Base-by-base conservation (phyloP, 2,888 invertebrate species). In the Cephus runcator region DNA sequence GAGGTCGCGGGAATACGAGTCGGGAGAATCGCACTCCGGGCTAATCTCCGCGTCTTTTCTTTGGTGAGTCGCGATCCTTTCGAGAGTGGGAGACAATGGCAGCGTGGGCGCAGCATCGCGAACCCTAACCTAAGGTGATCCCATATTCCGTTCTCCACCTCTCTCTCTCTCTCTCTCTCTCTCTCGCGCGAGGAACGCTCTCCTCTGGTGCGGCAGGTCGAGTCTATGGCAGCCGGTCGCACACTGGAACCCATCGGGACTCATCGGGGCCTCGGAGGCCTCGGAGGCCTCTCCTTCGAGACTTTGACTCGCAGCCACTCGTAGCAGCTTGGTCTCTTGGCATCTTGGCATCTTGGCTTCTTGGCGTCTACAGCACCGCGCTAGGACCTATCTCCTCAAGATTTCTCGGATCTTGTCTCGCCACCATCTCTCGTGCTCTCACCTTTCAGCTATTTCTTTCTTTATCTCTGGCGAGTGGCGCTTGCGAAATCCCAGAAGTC, bases 41-140 rank as follows among this genome's bases (percentile, higher is more conserved):
- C 40, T 40, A 15, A 40, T 40, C 40, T 40, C 4, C 40, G 15
- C 40, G 15, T 40, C 40, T 15, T 40, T 40, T 40, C 40, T 12
- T 15, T 15, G 40, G 15, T 75, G 76, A 85, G 81, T 85, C 83
- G 85, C 85, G 85, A 85, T 83, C 85, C 85, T 85, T 86, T 86
- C 83, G 85, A 83, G 69, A 30, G 33, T 69, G 33, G 69, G 69
- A 86, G 87, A 89, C 88, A 88, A 89, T 88, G 85, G 90, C 84
- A 86, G 88, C 87, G 90, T 89, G 88, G 90, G 90, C 89, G 90
- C 89, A 88, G 89, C 88, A 89, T 87, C 86, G 86, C 90, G 87
- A 88, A 88, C 88, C 88, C 88, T 89, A 88, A 89, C 89, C 88
- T 85, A 84, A 84, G 87, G 87, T 90, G 90, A 90, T 88, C 89